Percentiles rank a stretch among this genome's conserved stretches.
phyloP scores from a whole-genome alignment of 2,888 invertebrate genomes.

The Apamea crenata region DNA sequence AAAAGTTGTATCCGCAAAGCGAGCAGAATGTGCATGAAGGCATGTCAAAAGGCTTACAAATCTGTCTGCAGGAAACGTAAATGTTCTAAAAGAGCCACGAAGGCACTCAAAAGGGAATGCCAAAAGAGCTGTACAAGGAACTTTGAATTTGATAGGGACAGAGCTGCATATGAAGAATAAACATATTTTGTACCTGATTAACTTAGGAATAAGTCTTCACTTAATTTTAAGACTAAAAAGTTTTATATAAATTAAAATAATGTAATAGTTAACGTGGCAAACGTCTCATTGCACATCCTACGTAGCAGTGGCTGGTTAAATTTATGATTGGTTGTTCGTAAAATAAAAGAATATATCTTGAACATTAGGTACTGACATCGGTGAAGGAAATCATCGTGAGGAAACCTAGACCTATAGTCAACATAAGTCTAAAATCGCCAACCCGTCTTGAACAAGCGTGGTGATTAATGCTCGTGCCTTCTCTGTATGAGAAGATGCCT shows the following conservation, averaged over 20 bases:
- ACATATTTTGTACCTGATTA: background rate
- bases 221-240: background rate
- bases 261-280: background rate
- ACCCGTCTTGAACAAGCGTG: background rate
- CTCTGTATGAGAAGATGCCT: no score
- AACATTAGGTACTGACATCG: background rate
- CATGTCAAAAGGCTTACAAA: conserved; percentile 49
- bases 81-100: conserved; percentile 42
- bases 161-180: conserved; percentile 36
- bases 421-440: background rate
- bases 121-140: conserved; percentile 36
- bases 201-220: background rate
- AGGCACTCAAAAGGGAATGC: conserved; percentile 44
- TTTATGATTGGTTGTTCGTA: background rate
- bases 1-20: conserved; percentile 33
- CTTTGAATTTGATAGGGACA: conserved; percentile 38
- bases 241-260: background rate
- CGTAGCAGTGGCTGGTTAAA: background rate
- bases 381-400: background rate
- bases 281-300: background rate
- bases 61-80: conserved; percentile 37
- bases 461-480: no score
- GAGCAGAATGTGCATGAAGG: conserved; percentile 33
- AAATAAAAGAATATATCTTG: background rate
- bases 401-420: no score